These are phyloP conservation scores for Pseudopodoces humilis DNA, from an alignment of 2,113 vertebrate species.

Conservation along the genomic window DNA sequence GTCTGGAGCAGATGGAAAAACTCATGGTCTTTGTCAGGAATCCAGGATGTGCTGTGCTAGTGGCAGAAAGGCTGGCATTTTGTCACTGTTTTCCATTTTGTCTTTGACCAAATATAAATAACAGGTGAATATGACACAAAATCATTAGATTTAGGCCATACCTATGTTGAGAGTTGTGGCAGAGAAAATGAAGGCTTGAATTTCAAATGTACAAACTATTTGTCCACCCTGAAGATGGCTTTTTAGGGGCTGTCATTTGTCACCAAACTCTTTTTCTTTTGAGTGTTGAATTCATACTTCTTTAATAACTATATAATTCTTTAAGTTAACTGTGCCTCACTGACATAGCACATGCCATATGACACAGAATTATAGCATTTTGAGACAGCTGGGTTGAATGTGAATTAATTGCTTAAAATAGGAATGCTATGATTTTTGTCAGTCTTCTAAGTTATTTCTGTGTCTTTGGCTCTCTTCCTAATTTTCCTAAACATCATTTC, in stretches of 20 bases:
- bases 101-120: background rate
- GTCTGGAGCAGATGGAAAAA: background rate
- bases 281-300: background rate
- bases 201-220: background rate
- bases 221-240: background rate
- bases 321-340: background rate
- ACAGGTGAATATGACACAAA: background rate
- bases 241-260: background rate
- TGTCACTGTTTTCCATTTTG: background rate
- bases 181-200: background rate
- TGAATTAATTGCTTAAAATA: background rate
- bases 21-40: background rate
- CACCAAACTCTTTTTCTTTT: background rate
- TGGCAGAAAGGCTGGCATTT: background rate
- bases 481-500: background rate
- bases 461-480: background rate
- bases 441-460: background rate
- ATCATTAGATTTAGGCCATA: background rate
- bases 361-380: background rate
- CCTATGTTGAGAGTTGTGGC: accelerated
- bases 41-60: background rate
- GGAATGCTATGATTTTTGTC: background rate
- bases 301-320: background rate
- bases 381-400: background rate
- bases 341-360: background rate